Evolutionary conservation across 2,888 invertebrate genomes (phyloP).

Genomic region (Ryuthela nishihirai): DNA sequence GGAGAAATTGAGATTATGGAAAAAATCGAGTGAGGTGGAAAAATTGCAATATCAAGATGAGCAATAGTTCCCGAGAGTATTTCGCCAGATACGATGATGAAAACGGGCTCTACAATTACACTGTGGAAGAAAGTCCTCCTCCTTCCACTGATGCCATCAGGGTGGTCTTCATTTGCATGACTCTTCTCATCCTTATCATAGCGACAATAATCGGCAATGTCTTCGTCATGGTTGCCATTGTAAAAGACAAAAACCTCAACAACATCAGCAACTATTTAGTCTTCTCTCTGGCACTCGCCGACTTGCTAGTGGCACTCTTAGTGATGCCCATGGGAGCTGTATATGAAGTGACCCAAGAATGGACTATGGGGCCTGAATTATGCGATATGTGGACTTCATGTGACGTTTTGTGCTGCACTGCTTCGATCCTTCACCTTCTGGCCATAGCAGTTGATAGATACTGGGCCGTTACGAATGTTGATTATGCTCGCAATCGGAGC

Average conservation of each 20-base stretch:
- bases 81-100: neutral
- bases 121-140: constrained; percentile 16
- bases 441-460: constrained; percentile 95
- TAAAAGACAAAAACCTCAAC: constrained; percentile 87
- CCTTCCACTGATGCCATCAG: constrained; percentile 11
- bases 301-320: constrained; percentile 91
- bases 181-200: constrained; percentile 27
- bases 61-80: neutral
- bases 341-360: constrained; percentile 83
- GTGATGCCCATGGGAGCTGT: constrained; percentile 91
- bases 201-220: constrained; percentile 68
- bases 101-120: constrained; percentile 13
- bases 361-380: constrained; percentile 84
- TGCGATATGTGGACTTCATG: constrained; percentile 90
- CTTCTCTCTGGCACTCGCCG: constrained; percentile 92
- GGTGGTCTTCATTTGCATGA: constrained; percentile 10
- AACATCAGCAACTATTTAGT: constrained; percentile 95
- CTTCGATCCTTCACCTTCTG: constrained; percentile 92
- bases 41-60: constrained; percentile 5
- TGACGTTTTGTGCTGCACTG: constrained; percentile 92
- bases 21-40: no score
- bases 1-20: no score
- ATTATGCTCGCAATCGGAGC: constrained; percentile 91
- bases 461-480: constrained; percentile 97
- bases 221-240: constrained; percentile 95